These are phyloP conservation scores for Sylvicapra grimmia DNA, from an alignment of 2,113 vertebrate species.

Conservation along the genomic window DNA sequence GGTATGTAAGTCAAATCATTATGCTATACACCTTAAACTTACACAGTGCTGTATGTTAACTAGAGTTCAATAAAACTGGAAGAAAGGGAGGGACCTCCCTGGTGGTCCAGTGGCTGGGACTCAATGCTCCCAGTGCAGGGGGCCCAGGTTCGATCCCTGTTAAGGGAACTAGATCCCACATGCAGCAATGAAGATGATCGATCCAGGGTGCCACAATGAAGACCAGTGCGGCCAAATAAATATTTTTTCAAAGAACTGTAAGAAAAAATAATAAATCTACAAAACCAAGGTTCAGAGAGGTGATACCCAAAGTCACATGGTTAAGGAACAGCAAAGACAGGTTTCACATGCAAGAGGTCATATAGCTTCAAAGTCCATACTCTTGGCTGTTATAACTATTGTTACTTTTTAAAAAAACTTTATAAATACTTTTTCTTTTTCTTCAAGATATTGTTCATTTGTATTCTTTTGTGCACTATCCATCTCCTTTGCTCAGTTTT, in stretches of 20 bases:
- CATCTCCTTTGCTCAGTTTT: neutral
- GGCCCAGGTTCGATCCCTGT: neutral
- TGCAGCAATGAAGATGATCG: neutral
- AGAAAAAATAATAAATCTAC: neutral
- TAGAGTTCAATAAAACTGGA: neutral
- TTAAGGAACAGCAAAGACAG: neutral
- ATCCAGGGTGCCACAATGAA: neutral
- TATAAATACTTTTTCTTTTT: neutral
- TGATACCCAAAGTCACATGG: neutral
- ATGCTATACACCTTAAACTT: neutral
- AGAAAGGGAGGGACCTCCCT: neutral
- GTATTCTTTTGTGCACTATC: neutral
- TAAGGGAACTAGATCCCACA: neutral
- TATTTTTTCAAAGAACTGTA: neutral
- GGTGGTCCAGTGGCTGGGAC: neutral
- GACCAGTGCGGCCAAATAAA: neutral
- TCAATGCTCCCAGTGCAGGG: neutral
- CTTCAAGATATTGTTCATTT: neutral
- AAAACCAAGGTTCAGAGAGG: neutral
- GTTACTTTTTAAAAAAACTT: neutral
- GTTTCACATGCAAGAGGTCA: neutral
- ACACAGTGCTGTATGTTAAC: neutral
- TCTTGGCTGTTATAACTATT: neutral
- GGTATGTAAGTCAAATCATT: neutral
- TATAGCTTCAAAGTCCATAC: neutral